These are phyloP conservation scores for Drosophila kohkoa DNA, from an alignment of 1,140 invertebrate species.

Conservation along the genomic window DNA sequence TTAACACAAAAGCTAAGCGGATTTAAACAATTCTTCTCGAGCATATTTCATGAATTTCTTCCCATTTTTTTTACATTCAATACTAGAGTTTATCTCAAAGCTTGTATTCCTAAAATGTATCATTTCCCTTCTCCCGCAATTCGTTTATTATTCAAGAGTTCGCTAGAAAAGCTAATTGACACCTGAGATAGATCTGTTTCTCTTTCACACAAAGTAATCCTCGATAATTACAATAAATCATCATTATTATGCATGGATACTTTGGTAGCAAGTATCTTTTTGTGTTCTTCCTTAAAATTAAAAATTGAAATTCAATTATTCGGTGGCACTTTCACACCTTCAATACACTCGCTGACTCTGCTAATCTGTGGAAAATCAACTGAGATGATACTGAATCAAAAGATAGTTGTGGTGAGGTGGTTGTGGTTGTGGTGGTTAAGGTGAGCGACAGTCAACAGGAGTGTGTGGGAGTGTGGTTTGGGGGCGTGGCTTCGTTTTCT, in stretches of 20 bases:
- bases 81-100: too few species aligned
- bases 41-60: too few species aligned
- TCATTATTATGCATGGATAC: background rate
- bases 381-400: slow-evolving; percentile 26
- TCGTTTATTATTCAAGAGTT: too few species aligned
- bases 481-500: slow-evolving; percentile 51
- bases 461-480: slow-evolving; percentile 2
- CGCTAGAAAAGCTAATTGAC: background rate
- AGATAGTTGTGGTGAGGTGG: background rate
- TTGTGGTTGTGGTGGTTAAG: too few species aligned
- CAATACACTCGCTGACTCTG: background rate
- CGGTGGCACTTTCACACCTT: slow-evolving; percentile 11
- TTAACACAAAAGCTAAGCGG: too few species aligned
- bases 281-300: slow-evolving; percentile 28
- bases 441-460: background rate
- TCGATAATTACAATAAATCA: background rate
- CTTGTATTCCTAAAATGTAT: too few species aligned
- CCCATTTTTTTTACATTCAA: too few species aligned
- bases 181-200: background rate
- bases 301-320: slow-evolving; percentile 58
- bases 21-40: too few species aligned
- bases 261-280: background rate
- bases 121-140: too few species aligned
- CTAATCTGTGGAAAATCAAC: slow-evolving; percentile 38
- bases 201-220: background rate